Conservation (phyloP, 2,113 vertebrate species). For the Saccopteryx leptura region DNA sequence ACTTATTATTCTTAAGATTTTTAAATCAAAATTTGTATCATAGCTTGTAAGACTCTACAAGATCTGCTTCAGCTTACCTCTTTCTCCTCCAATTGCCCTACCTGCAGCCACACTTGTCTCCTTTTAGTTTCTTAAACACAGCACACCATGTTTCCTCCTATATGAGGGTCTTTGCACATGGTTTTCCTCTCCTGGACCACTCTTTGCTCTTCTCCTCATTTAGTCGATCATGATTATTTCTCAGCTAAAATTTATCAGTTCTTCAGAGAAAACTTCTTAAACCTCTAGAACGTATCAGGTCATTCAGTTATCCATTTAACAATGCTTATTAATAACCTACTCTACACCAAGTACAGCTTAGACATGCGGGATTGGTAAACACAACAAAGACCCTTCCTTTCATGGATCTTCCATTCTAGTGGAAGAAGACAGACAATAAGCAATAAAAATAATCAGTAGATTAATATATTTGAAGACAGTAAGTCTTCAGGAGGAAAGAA, state of each 20-base stretch:
- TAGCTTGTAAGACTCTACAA: background rate
- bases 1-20: background rate
- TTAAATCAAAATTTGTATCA: slow-evolving; percentile 40
- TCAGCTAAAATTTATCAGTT: slow-evolving; percentile 49
- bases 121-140: slow-evolving; percentile 55
- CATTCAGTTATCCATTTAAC: slow-evolving; percentile 53
- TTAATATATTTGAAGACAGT: slow-evolving; percentile 14
- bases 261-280: slow-evolving; percentile 46
- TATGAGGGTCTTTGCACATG: background rate
- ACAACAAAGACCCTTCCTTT: slow-evolving; percentile 39
- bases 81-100: background rate
- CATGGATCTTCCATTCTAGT: slow-evolving; percentile 25
- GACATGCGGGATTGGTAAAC: background rate
- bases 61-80: slow-evolving; percentile 1
- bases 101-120: background rate
- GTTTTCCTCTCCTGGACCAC: background rate
- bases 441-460: slow-evolving; percentile 34
- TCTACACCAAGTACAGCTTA: slow-evolving; percentile 11
- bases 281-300: background rate
- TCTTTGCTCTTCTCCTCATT: slow-evolving; percentile 30
- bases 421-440: slow-evolving; percentile 8
- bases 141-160: background rate
- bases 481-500: background rate
- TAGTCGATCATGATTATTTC: background rate
- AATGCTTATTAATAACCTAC: slow-evolving; percentile 24